Evolutionary conservation across 1,140 invertebrate genomes (phyloP), one percentile per base, ranked within the genome.

Genomic region (Macrotrachela quadricornifera): DNA sequence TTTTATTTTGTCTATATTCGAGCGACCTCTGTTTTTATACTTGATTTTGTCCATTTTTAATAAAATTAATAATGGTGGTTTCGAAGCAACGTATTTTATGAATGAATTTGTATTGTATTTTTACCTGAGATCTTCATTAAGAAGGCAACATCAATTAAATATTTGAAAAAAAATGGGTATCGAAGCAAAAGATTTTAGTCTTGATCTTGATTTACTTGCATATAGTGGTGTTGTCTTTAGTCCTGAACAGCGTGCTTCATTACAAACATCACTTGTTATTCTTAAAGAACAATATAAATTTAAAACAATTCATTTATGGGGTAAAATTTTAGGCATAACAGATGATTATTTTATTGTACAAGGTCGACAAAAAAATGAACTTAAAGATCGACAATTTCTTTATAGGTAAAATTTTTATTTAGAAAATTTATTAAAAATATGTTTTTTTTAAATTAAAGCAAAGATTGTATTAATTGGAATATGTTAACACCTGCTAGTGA

Each of bases 321-420:
- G 69, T 8, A 68, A 67, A 60, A 69, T 71, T 44, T 49, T 63
- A 16, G 69, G 69, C 47, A 46, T 46, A 15, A 68, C 67, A 59
- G 65, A 65, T 56, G 64, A 70, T 52, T 71, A 71, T 58, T 69
- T 62, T 56, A 62, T 71, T 51, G 68, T 66, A 46, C 66, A 69
- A 55, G 70, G 70, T 40, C 58, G 61, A 40, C 60, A 58, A 45
- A 63, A 61, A 56, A 63, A 71, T 58, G 66, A 69, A 61, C 60
- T 70, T 57, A 59, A 56, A n/a, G 61, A 64, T 14, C 64, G 58
- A 44, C 66, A 58, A 59, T 66, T 61, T 46, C 62, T 68, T 47
- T 71, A 71, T 59, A 70, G 68, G 68, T 69, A 60, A 44, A 4
- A 4, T 30, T 13, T 16, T 47, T 21, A 6, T 3, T 37, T 11